Base-by-base conservation (phyloP, 2,888 invertebrate genomes). In the Rosalia funebris region DNA sequence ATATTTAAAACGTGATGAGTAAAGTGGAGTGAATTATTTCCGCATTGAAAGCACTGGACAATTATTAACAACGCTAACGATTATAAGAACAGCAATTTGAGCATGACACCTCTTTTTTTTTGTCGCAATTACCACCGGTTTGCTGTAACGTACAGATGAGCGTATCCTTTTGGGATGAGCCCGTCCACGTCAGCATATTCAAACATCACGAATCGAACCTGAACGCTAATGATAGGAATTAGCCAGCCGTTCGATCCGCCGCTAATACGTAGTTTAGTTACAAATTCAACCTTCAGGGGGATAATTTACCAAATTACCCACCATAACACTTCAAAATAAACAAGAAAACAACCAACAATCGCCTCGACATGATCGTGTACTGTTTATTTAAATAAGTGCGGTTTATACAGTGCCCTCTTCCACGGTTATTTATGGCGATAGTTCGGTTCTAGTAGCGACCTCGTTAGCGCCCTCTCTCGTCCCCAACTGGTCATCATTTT, bases 261-360 rank as follows among this genome's bases (percentile, higher is more conserved):
- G 84, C 84, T 85, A 85, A 86, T 86, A 84, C 84, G 82, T 85
- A 85, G 85, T 85, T 86, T 85, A 85, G 84, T 84, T 85, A 84
- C 84, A 85, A 85, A 85, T 85, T 84, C 84, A 82, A 82, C 83
- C 85, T 83, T 79, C 80, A 81, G 84, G 85, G 84, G 81, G 83
- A 82, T 84, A 86, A 86, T 86, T 86, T 82, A 81, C 81, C 75
- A 81, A 82, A 82, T 82, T 81, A 81, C 81, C 80, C 81, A 76
- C 80, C 79, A 79, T 80, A 81, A 81, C 80, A 81, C 80, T 80
- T 80, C 79, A 82, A 81, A 81, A 81, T 81, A 82, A 82, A 81
- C 81, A 81, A 81, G 80, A 80, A 81, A 80, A 80, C 77, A 75
- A 77, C 76, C 74, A 71, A 75, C 77, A 77, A 79, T 77, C 77